Conservation (phyloP, 1,140 invertebrate genomes). For the Colletes latitarsis region DNA sequence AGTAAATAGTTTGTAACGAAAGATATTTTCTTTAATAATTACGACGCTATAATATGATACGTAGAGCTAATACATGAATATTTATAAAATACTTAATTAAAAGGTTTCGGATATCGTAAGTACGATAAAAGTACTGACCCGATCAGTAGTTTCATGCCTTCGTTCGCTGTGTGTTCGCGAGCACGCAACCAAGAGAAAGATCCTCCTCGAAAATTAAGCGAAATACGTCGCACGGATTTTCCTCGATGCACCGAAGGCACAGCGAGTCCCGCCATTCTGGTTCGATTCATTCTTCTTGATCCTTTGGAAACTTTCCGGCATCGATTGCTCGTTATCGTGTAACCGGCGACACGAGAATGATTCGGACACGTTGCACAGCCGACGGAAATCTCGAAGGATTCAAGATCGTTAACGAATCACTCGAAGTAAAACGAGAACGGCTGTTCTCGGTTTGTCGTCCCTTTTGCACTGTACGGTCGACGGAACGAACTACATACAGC, state of each 20-base stretch:
- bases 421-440: background rate
- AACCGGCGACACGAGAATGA: background rate
- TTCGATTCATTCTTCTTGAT: background rate
- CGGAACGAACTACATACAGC: background rate
- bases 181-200: slow-evolving; percentile 3
- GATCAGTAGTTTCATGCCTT: slow-evolving; percentile 60
- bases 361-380: background rate
- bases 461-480: background rate
- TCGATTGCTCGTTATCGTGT: background rate
- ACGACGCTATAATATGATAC: too few relatives aligned
- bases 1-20: too few relatives aligned
- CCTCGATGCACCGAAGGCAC: slow-evolving; percentile 48
- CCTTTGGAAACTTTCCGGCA: too few relatives aligned
- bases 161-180: slow-evolving; percentile 21
- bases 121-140: slow-evolving; percentile 58
- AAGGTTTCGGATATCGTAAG: background rate
- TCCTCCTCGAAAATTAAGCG: slow-evolving; percentile 17
- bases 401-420: background rate
- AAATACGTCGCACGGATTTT: slow-evolving; percentile 6
- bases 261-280: slow-evolving; percentile 45
- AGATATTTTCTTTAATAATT: too few relatives aligned
- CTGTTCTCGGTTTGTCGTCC: background rate
- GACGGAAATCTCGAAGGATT: background rate
- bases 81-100: too few relatives aligned
- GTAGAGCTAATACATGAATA: too few relatives aligned